Evolutionary conservation across 2,113 vertebrate species (phyloP), one percentile per base, ranked within the genome.

Genomic region (Smithornis capensis): DNA sequence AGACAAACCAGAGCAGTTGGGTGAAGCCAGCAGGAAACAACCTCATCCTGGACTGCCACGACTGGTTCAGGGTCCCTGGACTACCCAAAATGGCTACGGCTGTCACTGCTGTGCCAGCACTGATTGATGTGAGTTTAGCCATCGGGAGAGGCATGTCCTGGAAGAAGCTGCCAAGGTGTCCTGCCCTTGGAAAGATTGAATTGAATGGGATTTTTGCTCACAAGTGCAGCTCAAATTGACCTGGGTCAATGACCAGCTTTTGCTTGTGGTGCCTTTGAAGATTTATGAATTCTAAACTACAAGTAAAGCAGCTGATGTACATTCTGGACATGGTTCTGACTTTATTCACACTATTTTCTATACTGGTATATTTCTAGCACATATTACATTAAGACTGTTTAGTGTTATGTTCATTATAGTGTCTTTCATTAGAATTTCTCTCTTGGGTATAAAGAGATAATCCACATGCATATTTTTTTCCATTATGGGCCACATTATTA

Each of bases 391-490:
- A 76, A 89, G 81, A 55, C 90, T 87, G 45, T 95, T 97, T 89
- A 29, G 14, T 27, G 14, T 49, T 86, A 84, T 29, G 9, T 93
- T 91, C 83, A 94, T 96, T 94, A 91, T 37, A 92, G 55, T 0
- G 0, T 95, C 86, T 94, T 87, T 88, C 37, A 7, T n/a, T 81
- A 77, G 79, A 83, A 95, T 90, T 83, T 94, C 95, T 95, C 80
- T 90, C 50, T 93, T 87, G 86, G 79, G 93, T 94, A 85, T 53
- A 79, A 86, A 40, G 50, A 92, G 64, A 87, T 92, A 57, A 56
- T 89, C 93, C 95, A 96, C 55, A 91, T 82, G 78, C 96, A 91
- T 91, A 28, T 94, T 90, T 92, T 82, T 91, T 83, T 50, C 79
- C 82, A 83, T 88, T 93, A 94, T 75, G 16, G n/a, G 52, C n/a